These are phyloP conservation scores for Actinopyga echinites DNA, from an alignment of 53 echinoderm and acorn worm genomes.

Conservation along the genomic window DNA sequence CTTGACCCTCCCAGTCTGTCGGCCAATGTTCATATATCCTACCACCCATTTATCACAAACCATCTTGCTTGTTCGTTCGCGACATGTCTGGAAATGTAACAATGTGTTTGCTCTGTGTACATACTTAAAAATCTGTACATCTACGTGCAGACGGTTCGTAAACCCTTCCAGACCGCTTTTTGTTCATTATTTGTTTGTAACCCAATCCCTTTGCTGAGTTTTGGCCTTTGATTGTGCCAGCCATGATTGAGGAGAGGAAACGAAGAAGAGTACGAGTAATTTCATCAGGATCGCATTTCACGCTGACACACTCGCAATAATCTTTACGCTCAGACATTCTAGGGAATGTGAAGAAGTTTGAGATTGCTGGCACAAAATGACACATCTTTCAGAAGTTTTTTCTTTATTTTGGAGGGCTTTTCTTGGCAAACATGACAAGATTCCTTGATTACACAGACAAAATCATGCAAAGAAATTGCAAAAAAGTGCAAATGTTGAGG, in stretches of 20 bases:
- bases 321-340: conserved; percentile 28
- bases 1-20: too few species aligned
- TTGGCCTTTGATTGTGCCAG: conserved; percentile 31
- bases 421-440: too few species aligned
- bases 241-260: conserved; percentile 32
- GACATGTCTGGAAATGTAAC: neutral
- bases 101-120: conserved; percentile 22
- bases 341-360: conserved; percentile 8
- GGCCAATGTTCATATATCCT: too few species aligned
- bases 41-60: conserved; percentile 5
- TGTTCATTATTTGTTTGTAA: conserved; percentile 41
- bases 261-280: conserved; percentile 26
- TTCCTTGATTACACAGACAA: too few species aligned
- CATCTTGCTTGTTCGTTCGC: neutral
- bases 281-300: conserved; percentile 33
- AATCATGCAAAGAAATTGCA: too few species aligned
- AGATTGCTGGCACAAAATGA: neutral
- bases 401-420: too few species aligned
- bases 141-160: neutral
- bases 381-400: neutral
- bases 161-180: conserved; percentile 25
- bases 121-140: conserved; percentile 22
- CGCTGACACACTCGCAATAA: conserved; percentile 40
- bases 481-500: too few species aligned
- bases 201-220: conserved; percentile 15